Evolutionary conservation across 2,113 vertebrate genomes (phyloP).

Genomic region (Pedionomus torquatus): DNA sequence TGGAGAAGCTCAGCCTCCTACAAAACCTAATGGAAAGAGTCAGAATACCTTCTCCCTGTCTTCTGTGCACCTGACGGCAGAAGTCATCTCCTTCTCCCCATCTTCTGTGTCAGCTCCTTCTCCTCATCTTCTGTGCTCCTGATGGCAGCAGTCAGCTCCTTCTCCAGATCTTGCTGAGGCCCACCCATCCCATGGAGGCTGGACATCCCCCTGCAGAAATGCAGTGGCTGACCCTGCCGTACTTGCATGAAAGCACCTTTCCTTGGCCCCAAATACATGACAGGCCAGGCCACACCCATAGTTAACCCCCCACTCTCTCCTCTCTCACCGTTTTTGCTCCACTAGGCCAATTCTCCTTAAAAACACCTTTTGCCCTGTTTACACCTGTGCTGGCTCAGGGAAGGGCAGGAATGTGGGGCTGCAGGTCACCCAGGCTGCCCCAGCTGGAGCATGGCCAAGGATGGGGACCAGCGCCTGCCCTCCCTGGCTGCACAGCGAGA

Average conservation of each 20-base stretch:
- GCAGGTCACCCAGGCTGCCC: not conserved
- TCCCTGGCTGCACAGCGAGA: accelerated
- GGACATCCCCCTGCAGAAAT: not conserved
- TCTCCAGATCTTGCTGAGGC: not conserved
- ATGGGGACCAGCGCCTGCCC: not conserved
- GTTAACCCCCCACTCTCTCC: not conserved
- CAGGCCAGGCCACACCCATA: not conserved
- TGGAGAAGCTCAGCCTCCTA: not conserved
- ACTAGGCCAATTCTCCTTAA: not conserved
- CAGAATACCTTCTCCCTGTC: not conserved
- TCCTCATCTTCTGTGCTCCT: not conserved
- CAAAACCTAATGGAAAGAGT: not conserved
- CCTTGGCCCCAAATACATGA: no score
- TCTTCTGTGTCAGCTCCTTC: not conserved
- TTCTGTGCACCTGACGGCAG: not conserved
- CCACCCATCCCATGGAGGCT: not conserved
- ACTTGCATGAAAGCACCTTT: not conserved
- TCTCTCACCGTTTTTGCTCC: not conserved
- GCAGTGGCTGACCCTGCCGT: accelerated
- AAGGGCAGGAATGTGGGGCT: not conserved
- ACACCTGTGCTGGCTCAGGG: not conserved
- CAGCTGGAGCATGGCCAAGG: not conserved
- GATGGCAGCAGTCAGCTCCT: not conserved
- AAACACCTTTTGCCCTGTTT: not conserved
- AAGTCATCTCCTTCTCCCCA: not conserved